Evolutionary conservation across 2,797 vertebrate species (phyloP), one percentile per base, ranked within the genome.

Genomic region (Ispidina lecontei): DNA sequence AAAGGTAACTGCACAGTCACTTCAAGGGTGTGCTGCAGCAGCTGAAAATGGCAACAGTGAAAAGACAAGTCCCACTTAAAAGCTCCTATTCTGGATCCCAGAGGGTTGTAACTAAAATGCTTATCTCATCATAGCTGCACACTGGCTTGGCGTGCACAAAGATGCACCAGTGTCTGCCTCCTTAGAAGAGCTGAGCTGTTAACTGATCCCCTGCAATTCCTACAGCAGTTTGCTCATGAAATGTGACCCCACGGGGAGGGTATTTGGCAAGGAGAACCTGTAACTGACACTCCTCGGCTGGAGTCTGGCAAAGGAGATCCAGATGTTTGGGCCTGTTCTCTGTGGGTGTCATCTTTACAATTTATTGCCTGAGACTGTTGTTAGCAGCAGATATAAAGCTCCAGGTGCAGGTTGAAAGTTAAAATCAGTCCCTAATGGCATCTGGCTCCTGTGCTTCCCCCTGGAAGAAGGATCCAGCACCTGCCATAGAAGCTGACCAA

Each of bases 31-130:
- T 17, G 20, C 47, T 74, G 79, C 19, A 39, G 72, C 29, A 67
- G 73, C 25, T 73, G 94, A 75, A 93, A 93, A 81, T 75, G 63
- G 70, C 94, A 89, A 20, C 75, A 69, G 63, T 26, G 64, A 90
- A 83, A 71, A 93, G 56, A 46, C 68, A 73, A 77, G 44, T 37
- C 6, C 1, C 67, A 22, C 73, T 80, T 72, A 41, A 65, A 77
- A 3, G 18, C 37, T 85, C 2, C 0, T 28, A 14, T 29, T 94
- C 71, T 58, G 72, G 54, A 83, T 76, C 52, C 84, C 1, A 9
- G 54, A 12, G 8, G 41, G 19, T 4, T 60, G 31, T 52, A 69
- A 76, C 79, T 41, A 63, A 89, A 87, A 80, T 5, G 2, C 35
- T 85, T 41, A 69, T 87, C 73, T 92, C 65, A 35, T 54, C 63